These are phyloP conservation scores for Phataginus tricuspis DNA, from an alignment of 2,797 vertebrate genomes.

Conservation along the genomic window DNA sequence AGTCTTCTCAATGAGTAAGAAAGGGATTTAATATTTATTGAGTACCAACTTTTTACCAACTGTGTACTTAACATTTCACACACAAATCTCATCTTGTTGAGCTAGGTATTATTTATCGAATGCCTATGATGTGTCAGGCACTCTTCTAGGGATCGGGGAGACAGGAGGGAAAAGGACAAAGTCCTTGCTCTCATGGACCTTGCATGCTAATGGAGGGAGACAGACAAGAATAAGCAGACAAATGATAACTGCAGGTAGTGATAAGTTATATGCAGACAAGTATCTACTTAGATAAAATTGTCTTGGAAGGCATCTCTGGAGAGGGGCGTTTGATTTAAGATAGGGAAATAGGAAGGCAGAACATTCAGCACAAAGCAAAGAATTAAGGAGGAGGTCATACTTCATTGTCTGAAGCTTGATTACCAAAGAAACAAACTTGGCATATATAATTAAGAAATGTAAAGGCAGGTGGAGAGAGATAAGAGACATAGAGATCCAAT, in stretches of 20 bases:
- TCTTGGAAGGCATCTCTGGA: background rate
- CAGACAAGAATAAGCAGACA: conserved; percentile 40
- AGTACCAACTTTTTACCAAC: conserved; percentile 14
- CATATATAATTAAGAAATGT: background rate
- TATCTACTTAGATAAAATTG: background rate
- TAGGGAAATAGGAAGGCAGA: background rate
- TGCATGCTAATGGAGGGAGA: background rate
- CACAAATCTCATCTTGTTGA: background rate
- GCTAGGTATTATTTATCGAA: background rate
- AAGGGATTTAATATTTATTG: background rate
- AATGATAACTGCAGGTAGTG: conserved; percentile 1
- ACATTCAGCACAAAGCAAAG: background rate
- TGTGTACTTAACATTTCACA: background rate
- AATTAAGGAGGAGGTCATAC: background rate
- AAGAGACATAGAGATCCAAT: background rate
- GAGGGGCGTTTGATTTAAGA: background rate
- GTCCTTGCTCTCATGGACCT: conserved; percentile 41
- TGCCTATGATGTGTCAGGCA: background rate
- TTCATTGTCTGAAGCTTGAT: conserved; percentile 2
- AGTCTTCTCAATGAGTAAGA: background rate
- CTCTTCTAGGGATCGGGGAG: background rate
- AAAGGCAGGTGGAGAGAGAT: background rate
- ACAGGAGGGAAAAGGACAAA: conserved; percentile 28
- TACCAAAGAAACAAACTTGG: background rate
- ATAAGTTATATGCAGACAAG: conserved; percentile 12